These are phyloP conservation scores for Machimus atricapillus DNA, from an alignment of 2,888 invertebrate genomes.

Conservation along the genomic window DNA sequence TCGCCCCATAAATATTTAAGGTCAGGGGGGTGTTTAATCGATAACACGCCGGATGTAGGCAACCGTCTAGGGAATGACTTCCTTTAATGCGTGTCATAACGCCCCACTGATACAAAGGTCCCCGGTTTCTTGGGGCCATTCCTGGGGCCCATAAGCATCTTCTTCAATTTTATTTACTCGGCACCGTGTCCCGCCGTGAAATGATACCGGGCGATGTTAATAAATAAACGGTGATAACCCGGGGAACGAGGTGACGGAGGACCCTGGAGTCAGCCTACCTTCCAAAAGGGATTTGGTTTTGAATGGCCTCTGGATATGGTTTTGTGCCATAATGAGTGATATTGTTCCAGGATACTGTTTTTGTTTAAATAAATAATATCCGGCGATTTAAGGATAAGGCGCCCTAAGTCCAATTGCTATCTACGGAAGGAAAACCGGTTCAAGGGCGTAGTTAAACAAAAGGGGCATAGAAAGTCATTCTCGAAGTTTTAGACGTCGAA, in stretches of 20 bases:
- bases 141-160: background rate
- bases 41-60: slow-evolving; percentile 28
- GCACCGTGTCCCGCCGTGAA: background rate
- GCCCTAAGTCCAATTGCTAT: background rate
- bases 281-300: background rate
- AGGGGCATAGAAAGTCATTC: background rate
- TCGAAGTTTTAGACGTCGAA: background rate
- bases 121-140: background rate
- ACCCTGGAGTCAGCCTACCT: background rate
- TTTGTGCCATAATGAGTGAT: background rate
- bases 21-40: slow-evolving; percentile 31
- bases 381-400: background rate
- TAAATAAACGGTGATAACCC: slow-evolving; percentile 25
- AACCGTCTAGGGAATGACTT: background rate
- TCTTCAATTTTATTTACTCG: slow-evolving; percentile 21
- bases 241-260: background rate
- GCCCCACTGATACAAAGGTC: slow-evolving; percentile 3
- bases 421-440: background rate
- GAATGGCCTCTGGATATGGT: background rate
- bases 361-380: background rate
- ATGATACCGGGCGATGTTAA: background rate
- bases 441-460: background rate
- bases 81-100: slow-evolving; percentile 24
- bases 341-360: background rate
- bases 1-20: slow-evolving; percentile 33